Evolutionary conservation across 1,140 invertebrate genomes (phyloP).

Genomic region (Cheumatopsyche charites): DNA sequence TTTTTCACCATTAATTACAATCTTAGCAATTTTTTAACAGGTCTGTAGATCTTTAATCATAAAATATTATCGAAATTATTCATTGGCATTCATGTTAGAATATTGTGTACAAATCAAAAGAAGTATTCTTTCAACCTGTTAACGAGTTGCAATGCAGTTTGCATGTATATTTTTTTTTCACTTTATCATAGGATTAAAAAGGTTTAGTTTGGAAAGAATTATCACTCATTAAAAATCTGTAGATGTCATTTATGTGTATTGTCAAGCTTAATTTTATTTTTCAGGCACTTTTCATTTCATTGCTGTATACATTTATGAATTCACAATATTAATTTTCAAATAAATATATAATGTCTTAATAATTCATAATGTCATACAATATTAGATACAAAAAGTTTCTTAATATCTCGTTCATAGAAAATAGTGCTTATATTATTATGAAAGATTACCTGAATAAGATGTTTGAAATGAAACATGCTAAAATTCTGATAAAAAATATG

Average conservation of each 20-base stretch:
- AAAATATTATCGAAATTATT: no score
- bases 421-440: background rate
- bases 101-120: no score
- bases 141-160: no score
- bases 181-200: no score
- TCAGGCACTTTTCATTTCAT: conserved; percentile 38
- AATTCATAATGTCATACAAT: conserved; percentile 11
- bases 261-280: conserved; percentile 41
- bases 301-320: conserved; percentile 30
- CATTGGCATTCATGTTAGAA: no score
- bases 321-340: conserved; percentile 2
- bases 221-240: conserved; percentile 18
- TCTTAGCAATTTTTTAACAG: no score
- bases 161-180: no score
- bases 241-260: conserved; percentile 41
- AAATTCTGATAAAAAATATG: no score
- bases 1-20: no score
- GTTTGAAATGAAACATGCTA: background rate
- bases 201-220: conserved; percentile 12
- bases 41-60: no score
- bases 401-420: background rate
- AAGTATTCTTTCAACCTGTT: no score
- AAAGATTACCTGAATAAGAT: conserved; percentile 22
- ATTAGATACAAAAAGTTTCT: background rate
- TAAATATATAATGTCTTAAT: background rate